Base-by-base conservation (phyloP, 2,797 vertebrate genomes). In the Cheirogaleus major region DNA sequence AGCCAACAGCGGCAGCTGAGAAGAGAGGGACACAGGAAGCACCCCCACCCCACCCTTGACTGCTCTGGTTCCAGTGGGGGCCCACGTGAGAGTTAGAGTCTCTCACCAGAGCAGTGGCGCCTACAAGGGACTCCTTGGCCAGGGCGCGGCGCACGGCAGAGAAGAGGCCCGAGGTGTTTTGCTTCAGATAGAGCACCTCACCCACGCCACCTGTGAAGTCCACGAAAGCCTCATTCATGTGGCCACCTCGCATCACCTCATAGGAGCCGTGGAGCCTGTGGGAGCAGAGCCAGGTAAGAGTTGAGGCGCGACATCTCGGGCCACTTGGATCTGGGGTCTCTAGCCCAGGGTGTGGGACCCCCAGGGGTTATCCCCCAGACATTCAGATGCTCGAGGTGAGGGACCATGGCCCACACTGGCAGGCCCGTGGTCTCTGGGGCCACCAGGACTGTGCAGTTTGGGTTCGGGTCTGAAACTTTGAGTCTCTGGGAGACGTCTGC, bases 201-300 rank as follows among this genome's bases (percentile, higher is more conserved):
- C 99, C 98, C 25, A 99, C 98, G 0, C 99, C 99, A 0, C 99
- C 99, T 0, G 99, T 99, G 98, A 99, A 99, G 98, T 99, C 99
- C 98, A 99, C 99, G 95, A 99, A 99, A 10, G 99, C 99, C 95
- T 99, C 99, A 0, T 99, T 99, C 78, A 99, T 99, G 98, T 98
- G 99, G 67, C 99, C 99, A 0, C 99, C 99, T 4, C 98, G 93
- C 93, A 99, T 98, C 9, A 98, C 98, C 97, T 99, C 99, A 3
- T 99, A 99, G 97, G 98, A 99, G 32, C 99, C 99, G 0, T 99
- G 98, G 80, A 99, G 95, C 96, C 99, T 99, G 97, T 12, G 57
- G 79, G 88, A 17, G 79, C 38, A 38, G 22, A 43, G 5, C 11
- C 14, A 4, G 52, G 17, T 14, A 7, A 17, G 50, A 4, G 43